Conservation (phyloP, 2,113 vertebrate species). For the Oceanodroma tethys region DNA sequence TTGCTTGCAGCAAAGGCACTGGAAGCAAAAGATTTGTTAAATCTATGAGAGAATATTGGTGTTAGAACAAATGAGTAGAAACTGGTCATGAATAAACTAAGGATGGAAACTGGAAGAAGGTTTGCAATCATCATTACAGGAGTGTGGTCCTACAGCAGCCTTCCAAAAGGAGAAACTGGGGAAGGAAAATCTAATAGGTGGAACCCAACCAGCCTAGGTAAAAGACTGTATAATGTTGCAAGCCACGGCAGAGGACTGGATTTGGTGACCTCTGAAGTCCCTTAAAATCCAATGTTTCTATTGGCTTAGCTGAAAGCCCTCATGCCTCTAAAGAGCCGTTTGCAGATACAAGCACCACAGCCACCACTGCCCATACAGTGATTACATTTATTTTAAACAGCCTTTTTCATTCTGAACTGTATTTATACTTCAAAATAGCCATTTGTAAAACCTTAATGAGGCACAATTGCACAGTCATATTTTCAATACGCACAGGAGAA, state of each 20-base stretch:
- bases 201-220: neutral
- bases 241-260: neutral
- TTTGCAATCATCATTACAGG: neutral
- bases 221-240: neutral
- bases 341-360: neutral
- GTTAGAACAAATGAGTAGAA: neutral
- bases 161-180: neutral
- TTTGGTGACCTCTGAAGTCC: neutral
- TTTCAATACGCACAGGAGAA: neutral
- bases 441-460: neutral
- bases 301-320: neutral
- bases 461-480: neutral
- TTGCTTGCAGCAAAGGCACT: neutral
- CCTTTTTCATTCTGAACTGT: neutral
- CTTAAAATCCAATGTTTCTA: neutral
- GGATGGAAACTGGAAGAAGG: neutral
- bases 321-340: neutral
- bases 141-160: neutral
- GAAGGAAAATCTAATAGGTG: neutral
- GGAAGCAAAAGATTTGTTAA: neutral
- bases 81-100: neutral
- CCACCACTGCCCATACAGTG: neutral
- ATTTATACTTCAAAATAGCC: slow-evolving; percentile 7
- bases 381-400: neutral
- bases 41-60: neutral